A percentile compares a stretch with the other conserved stretches of the same genome.
phyloP scores from a whole-genome alignment of 1,140 invertebrate genomes.

The Drosophila orosa region DNA sequence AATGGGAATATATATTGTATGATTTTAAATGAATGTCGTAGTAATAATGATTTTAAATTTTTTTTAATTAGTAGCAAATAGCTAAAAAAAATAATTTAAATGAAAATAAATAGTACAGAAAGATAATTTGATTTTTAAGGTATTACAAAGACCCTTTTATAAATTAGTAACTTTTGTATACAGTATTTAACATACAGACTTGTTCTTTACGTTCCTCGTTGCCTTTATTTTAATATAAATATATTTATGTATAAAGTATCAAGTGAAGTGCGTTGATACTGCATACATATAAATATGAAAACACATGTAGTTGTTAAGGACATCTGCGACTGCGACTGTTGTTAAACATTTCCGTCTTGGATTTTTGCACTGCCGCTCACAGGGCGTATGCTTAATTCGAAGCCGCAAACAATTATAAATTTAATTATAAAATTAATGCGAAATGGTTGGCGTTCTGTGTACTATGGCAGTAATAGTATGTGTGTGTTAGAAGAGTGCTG shows the following conservation, averaged over 20 bases:
- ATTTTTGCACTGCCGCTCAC: slow-evolving; percentile 28
- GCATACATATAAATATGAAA: slow-evolving; percentile 3
- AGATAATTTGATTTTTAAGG: too few relatives aligned
- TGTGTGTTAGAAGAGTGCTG: slow-evolving; percentile 9
- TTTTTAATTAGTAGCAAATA: too few relatives aligned
- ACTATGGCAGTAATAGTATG: slow-evolving; percentile 19
- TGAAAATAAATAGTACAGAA: too few relatives aligned
- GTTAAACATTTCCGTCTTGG: slow-evolving; percentile 65
- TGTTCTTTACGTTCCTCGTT: background rate
- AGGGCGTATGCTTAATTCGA: slow-evolving; percentile 18
- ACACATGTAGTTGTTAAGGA: slow-evolving; percentile 25
- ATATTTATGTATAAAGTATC: slow-evolving; percentile 27
- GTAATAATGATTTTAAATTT: too few relatives aligned
- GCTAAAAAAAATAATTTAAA: too few relatives aligned
- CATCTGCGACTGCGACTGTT: slow-evolving; percentile 54
- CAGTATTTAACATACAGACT: background rate
- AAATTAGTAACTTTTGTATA: background rate
- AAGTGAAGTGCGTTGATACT: slow-evolving; percentile 23
- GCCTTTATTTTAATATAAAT: slow-evolving; percentile 1
- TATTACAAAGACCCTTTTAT: background rate
- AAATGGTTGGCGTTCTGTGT: background rate
- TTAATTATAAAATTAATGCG: slow-evolving; percentile 71
- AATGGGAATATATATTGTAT: too few relatives aligned
- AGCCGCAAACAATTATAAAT: slow-evolving; percentile 64
- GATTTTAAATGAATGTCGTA: too few relatives aligned